Evolutionary conservation across 2,797 vertebrate species (phyloP).

Genomic region (Cirrhinus molitorella): DNA sequence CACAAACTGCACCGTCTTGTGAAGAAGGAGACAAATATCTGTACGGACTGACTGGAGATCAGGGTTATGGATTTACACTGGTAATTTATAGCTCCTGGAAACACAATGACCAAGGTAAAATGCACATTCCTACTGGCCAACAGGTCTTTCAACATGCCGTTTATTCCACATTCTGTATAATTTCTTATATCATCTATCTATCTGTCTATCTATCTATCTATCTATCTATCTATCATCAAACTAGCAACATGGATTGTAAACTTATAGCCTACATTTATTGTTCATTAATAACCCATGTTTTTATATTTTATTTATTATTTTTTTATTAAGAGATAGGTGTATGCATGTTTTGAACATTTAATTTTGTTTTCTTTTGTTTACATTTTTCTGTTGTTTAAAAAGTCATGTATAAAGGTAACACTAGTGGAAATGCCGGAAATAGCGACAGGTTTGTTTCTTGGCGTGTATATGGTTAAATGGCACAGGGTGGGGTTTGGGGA

Average conservation of each 20-base stretch:
- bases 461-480: conserved; percentile 62
- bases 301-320: background rate
- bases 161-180: background rate
- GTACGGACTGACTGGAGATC: background rate
- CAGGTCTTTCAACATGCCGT: background rate
- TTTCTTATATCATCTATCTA: background rate
- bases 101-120: background rate
- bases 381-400: background rate
- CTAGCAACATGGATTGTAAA: background rate
- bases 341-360: no score
- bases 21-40: background rate
- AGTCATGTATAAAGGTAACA: background rate
- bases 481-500: conserved; percentile 64
- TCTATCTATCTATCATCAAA: background rate
- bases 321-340: background rate
- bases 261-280: background rate
- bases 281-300: background rate
- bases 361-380: no score
- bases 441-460: conserved; percentile 42
- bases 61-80: background rate
- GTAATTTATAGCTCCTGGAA: conserved; percentile 27
- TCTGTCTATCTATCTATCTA: background rate
- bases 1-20: background rate
- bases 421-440: background rate
- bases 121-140: background rate